Percentiles rank a stretch among this genome's conserved stretches.
phyloP scores from a whole-genome alignment of 1,140 invertebrate species.

The Cydia splendana region DNA sequence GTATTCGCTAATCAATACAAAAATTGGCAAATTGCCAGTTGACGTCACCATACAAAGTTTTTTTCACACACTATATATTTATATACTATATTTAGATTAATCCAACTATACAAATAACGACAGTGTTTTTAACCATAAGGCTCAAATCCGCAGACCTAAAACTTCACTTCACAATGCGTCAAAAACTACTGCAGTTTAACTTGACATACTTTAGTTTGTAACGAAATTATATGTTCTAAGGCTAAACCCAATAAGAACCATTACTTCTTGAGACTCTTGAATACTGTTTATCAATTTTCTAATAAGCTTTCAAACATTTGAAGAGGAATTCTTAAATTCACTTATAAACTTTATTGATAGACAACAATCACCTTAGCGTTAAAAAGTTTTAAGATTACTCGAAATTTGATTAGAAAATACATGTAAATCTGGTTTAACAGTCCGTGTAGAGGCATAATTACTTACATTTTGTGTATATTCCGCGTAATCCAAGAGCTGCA shows the following conservation, averaged over 20 bases:
- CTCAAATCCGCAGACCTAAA: background rate
- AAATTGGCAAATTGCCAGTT: slow-evolving; percentile 30
- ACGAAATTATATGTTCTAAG: background rate
- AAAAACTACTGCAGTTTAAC: slow-evolving; percentile 17
- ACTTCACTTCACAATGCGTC: slow-evolving; percentile 18
- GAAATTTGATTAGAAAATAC: background rate
- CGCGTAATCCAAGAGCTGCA: background rate
- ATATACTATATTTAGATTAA: background rate
- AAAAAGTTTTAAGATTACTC: background rate
- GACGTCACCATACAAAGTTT: slow-evolving; percentile 15
- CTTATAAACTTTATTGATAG: background rate
- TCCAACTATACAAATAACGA: background rate
- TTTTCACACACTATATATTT: background rate
- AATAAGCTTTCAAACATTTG: background rate
- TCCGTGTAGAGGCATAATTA: background rate
- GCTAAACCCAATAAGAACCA: background rate
- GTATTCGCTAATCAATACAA: slow-evolving; percentile 25
- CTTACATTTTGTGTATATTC: slow-evolving; percentile 25
- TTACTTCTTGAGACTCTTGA: background rate
- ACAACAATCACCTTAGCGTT: background rate
- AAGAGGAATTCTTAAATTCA: background rate
- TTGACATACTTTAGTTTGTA: slow-evolving; percentile 5
- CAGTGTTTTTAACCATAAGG: background rate
- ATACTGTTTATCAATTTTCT: background rate
- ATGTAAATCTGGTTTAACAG: background rate